phyloP scores from a whole-genome alignment of 2,113 vertebrate species.

The Cinclus mexicanus region DNA sequence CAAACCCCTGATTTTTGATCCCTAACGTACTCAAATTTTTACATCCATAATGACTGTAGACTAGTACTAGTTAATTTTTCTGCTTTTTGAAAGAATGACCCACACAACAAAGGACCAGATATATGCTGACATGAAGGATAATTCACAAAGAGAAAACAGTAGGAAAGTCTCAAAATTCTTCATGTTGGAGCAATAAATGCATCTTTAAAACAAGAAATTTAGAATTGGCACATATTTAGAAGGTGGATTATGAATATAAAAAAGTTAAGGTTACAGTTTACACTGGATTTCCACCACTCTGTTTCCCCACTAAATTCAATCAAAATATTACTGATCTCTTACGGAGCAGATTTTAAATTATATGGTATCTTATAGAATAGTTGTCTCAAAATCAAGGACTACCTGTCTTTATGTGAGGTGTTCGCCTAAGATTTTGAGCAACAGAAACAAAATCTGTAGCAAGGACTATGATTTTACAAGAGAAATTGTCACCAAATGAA shows the following conservation, averaged over 20 bases:
- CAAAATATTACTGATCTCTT: background rate
- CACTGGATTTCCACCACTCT: rapidly evolving
- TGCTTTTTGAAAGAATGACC: background rate
- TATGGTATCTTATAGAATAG: background rate
- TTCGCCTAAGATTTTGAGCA: background rate
- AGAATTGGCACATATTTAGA: background rate
- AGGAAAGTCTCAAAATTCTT: background rate
- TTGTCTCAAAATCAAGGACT: background rate
- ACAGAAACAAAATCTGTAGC: background rate
- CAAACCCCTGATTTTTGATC: background rate
- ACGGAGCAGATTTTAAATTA: background rate
- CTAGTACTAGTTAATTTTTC: background rate
- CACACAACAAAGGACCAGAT: background rate
- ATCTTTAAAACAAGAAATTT: background rate
- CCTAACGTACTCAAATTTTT: rapidly evolving
- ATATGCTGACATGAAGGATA: background rate
- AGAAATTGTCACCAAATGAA: background rate
- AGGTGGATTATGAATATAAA: background rate
- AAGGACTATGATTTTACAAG: background rate
- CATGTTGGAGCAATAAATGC: background rate
- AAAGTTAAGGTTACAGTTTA: background rate
- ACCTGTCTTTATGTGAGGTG: background rate
- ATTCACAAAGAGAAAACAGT: background rate
- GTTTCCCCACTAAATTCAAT: background rate
- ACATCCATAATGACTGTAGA: background rate